These are phyloP conservation scores for Lasioglossum leucozonium DNA, from an alignment of 2,888 invertebrate genomes.

Conservation along the genomic window DNA sequence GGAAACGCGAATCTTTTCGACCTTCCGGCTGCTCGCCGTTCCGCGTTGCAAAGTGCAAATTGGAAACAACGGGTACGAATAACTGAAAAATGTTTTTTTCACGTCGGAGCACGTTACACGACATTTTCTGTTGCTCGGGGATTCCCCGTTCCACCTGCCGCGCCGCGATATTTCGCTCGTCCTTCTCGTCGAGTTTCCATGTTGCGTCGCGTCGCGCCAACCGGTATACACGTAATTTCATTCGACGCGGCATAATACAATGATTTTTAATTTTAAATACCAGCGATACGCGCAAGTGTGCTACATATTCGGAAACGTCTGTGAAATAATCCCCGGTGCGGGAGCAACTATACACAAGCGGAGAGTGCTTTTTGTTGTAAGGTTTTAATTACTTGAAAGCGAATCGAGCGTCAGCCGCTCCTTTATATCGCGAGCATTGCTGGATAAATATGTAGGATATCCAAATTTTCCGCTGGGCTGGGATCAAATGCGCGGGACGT, in stretches of 20 bases:
- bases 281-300: too few relatives aligned
- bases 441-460: not conserved
- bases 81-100: not conserved
- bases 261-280: not conserved
- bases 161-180: not conserved
- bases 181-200: not conserved
- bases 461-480: not conserved
- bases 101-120: not conserved
- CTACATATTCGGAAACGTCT: not conserved
- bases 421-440: not conserved
- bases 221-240: not conserved
- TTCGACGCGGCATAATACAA: not conserved
- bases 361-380: not conserved
- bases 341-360: not conserved
- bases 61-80: not conserved
- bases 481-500: not conserved
- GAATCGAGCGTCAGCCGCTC: not conserved
- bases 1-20: slow-evolving; percentile 56
- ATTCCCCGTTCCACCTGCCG: not conserved
- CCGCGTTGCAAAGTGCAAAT: not conserved
- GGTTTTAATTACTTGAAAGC: not conserved
- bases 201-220: not conserved
- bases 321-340: not conserved
- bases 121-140: not conserved
- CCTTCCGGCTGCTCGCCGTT: not conserved